Evolutionary conservation across 2,888 invertebrate species (phyloP).

Genomic region (Xylota sylvarum): DNA sequence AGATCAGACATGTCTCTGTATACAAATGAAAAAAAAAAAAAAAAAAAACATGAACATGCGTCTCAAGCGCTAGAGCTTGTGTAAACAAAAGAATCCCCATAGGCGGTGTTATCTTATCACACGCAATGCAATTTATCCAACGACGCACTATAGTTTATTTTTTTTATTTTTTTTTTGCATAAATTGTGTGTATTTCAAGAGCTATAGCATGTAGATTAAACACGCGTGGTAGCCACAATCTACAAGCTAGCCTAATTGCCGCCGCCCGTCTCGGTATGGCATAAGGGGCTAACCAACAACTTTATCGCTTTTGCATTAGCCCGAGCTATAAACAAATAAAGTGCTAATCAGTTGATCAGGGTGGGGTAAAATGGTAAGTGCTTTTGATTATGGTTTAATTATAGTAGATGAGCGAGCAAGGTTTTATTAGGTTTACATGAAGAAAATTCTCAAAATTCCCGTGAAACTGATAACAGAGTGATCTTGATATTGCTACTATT

Average conservation of each 20-base stretch:
- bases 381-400: constrained; percentile 28
- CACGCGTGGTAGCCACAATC: constrained; percentile 20
- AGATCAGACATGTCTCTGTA: constrained; percentile 40
- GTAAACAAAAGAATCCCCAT: background rate
- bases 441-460: constrained; percentile 23
- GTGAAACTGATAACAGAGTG: background rate
- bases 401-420: background rate
- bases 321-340: constrained; percentile 36
- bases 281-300: background rate
- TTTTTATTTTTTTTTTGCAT: background rate
- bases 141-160: background rate
- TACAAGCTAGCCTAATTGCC: constrained; percentile 49
- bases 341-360: background rate
- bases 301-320: constrained; percentile 28
- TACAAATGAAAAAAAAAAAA: background rate
- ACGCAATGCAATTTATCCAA: constrained; percentile 34
- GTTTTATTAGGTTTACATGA: constrained; percentile 10
- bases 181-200: background rate
- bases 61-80: background rate
- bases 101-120: constrained; percentile 40
- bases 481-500: constrained; percentile 1
- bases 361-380: constrained; percentile 20
- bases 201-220: constrained; percentile 12
- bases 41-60: constrained; percentile 20
- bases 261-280: constrained; percentile 2